A percentile compares a stretch with the other conserved stretches of the same genome.
phyloP scores from a whole-genome alignment of 2,797 vertebrate species.

The Typhlichthys eigenmanni region DNA sequence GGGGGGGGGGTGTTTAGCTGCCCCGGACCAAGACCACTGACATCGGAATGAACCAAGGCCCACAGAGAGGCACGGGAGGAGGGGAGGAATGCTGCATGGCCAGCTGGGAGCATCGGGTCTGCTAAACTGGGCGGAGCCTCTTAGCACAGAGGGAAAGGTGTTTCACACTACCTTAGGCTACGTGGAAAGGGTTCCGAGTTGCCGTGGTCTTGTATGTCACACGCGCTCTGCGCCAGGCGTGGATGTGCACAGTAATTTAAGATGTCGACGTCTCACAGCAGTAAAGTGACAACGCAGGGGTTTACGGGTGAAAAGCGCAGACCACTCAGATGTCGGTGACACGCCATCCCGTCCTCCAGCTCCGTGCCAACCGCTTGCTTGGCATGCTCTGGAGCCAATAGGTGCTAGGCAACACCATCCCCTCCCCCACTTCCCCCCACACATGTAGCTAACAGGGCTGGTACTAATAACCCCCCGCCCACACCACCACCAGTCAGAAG shows the following conservation, averaged over 20 bases:
- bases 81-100: slow-evolving; percentile 40
- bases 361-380: slow-evolving; percentile 69
- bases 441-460: too few relatives aligned
- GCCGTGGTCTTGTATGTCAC: too few relatives aligned
- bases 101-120: slow-evolving; percentile 44
- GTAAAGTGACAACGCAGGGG: slow-evolving; percentile 14
- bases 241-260: too few relatives aligned
- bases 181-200: too few relatives aligned
- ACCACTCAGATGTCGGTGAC: slow-evolving; percentile 55
- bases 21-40: slow-evolving; percentile 35
- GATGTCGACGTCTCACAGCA: not conserved
- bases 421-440: not conserved
- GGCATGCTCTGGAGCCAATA: slow-evolving; percentile 53
- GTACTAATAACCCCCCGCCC: not conserved
- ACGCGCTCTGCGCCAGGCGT: not conserved
- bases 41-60: slow-evolving; percentile 61
- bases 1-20: not conserved
- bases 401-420: slow-evolving; percentile 12
- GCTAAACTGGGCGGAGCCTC: not conserved
- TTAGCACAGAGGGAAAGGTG: not conserved
- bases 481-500: not conserved
- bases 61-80: slow-evolving; percentile 54
- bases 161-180: too few relatives aligned
- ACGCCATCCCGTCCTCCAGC: slow-evolving; percentile 65
- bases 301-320: slow-evolving; percentile 39